phyloP scores from a whole-genome alignment of 92 coral and sea anemone genomes.

The Parazoanthus darwini region DNA sequence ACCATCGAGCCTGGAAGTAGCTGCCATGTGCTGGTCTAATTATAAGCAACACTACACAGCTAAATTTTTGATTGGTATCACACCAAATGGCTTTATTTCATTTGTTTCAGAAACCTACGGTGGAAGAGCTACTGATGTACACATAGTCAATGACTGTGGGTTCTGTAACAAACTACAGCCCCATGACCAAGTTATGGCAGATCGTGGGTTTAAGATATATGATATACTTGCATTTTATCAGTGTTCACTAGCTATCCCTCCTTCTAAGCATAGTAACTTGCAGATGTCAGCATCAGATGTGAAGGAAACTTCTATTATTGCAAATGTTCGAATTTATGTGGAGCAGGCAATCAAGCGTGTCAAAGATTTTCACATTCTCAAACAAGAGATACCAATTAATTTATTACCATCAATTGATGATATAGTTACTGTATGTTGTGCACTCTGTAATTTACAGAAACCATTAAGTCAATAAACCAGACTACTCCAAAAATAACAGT shows the following conservation, averaged over 20 bases:
- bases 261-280: conserved; percentile 35
- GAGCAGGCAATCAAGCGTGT: conserved; percentile 37
- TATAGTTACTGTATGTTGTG: conserved; percentile 32
- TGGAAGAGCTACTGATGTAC: conserved; percentile 63
- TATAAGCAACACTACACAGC: conserved; percentile 40
- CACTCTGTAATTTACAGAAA: conserved; percentile 17
- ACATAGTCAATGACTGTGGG: conserved; percentile 41
- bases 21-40: conserved; percentile 42
- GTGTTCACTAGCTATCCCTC: conserved; percentile 41
- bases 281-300: conserved; percentile 45
- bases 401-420: conserved; percentile 38
- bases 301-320: conserved; percentile 41
- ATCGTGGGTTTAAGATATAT: conserved; percentile 46
- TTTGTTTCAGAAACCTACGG: conserved; percentile 54
- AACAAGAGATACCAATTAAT: conserved; percentile 37
- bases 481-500: too few relatives aligned
- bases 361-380: conserved; percentile 41
- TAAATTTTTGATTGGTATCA: conserved; percentile 52
- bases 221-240: conserved; percentile 47
- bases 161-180: conserved; percentile 49
- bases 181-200: conserved; percentile 46
- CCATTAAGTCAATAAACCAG: background rate
- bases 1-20: conserved; percentile 34
- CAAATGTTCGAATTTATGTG: conserved; percentile 45
- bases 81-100: conserved; percentile 57